These are phyloP conservation scores for Panopea generosa DNA, from an alignment of 2,888 invertebrate species.

Conservation along the genomic window DNA sequence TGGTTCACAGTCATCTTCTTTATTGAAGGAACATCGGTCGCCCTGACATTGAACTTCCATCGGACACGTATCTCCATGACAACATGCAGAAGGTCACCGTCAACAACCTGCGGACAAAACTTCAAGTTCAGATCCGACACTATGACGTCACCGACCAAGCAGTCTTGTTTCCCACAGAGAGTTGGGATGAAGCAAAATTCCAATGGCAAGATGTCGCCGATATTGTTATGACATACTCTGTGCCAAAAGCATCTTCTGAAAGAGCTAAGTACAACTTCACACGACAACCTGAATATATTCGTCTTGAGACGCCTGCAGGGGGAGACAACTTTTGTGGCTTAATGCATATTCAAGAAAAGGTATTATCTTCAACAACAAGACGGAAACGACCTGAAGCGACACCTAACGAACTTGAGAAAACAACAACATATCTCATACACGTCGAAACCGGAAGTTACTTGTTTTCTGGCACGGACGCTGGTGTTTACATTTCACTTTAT, in stretches of 20 bases:
- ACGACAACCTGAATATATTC: slow-evolving; percentile 20
- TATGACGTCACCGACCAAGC: background rate
- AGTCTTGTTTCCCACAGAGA: slow-evolving; percentile 25
- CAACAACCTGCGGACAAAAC: slow-evolving; percentile 33
- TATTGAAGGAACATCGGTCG: slow-evolving; percentile 43
- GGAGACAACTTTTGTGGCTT: slow-evolving; percentile 41
- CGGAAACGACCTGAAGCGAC: slow-evolving; percentile 33
- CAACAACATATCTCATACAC: slow-evolving; percentile 56
- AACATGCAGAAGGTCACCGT: slow-evolving; percentile 32
- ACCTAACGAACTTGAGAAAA: slow-evolving; percentile 17
- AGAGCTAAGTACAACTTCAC: slow-evolving; percentile 50
- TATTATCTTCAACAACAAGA: slow-evolving; percentile 43
- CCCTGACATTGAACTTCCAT: slow-evolving; percentile 49
- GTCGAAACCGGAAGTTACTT: slow-evolving; percentile 59
- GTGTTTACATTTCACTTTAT: slow-evolving; percentile 50
- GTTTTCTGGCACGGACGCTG: slow-evolving; percentile 61
- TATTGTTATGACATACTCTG: slow-evolving; percentile 41
- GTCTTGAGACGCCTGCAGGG: slow-evolving; percentile 22
- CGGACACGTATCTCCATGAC: slow-evolving; percentile 48
- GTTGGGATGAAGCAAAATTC: slow-evolving; percentile 49
- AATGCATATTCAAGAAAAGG: slow-evolving; percentile 53
- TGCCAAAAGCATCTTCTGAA: slow-evolving; percentile 47
- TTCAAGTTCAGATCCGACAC: slow-evolving; percentile 54
- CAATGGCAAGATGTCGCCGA: slow-evolving; percentile 50
- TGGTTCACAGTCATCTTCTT: too few species aligned